These are phyloP conservation scores for Lacanobia wlatinum DNA, from an alignment of 2,888 invertebrate genomes.

Conservation along the genomic window DNA sequence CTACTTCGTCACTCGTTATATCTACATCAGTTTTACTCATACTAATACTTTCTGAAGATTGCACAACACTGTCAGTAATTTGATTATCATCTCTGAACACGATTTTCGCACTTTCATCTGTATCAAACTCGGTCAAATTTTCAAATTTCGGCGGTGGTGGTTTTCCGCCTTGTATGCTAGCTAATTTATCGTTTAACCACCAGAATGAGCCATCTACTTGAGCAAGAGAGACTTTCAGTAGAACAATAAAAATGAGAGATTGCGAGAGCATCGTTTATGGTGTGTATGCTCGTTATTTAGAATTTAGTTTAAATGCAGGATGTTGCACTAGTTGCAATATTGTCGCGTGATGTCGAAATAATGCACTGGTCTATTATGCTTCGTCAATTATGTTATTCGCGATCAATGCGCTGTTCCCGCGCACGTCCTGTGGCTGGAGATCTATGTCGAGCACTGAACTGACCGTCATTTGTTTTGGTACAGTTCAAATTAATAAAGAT, in stretches of 20 bases:
- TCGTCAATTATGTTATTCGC: slow-evolving; percentile 79
- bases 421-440: slow-evolving; percentile 73
- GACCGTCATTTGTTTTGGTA: slow-evolving; percentile 67
- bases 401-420: slow-evolving; percentile 69
- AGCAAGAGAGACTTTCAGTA: slow-evolving; percentile 70
- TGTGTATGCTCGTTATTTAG: slow-evolving; percentile 66
- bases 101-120: slow-evolving; percentile 82
- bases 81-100: slow-evolving; percentile 77
- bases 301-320: slow-evolving; percentile 78
- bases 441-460: slow-evolving; percentile 72
- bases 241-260: slow-evolving; percentile 68
- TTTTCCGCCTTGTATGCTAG: slow-evolving; percentile 70
- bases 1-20: slow-evolving; percentile 7
- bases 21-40: slow-evolving; percentile 21
- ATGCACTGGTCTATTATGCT: slow-evolving; percentile 77
- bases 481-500: slow-evolving; percentile 32
- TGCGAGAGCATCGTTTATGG: slow-evolving; percentile 72
- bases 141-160: slow-evolving; percentile 78
- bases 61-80: slow-evolving; percentile 36
- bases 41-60: slow-evolving; percentile 24
- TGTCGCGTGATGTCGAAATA: slow-evolving; percentile 78
- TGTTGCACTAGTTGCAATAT: slow-evolving; percentile 79
- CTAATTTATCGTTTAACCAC: slow-evolving; percentile 83
- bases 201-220: slow-evolving; percentile 86
- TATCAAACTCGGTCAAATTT: slow-evolving; percentile 79